Conservation (phyloP, 2,888 invertebrate species). For the Empis stercorea region DNA sequence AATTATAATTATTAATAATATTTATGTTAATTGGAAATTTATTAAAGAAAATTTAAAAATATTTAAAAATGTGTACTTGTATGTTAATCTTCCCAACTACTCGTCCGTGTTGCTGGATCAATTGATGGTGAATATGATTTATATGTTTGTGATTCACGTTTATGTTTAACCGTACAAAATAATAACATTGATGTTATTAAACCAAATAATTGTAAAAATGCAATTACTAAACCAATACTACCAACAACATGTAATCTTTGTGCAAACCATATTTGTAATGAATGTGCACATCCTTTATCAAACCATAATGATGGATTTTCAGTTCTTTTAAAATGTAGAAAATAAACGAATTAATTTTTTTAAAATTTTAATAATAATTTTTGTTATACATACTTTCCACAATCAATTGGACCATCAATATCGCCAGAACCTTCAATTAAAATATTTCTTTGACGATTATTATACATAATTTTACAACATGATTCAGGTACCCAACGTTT, state of each 20-base stretch:
- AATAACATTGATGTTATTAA: constrained; percentile 62
- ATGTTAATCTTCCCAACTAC: constrained; percentile 35
- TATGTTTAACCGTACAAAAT: constrained; percentile 59
- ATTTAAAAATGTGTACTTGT: constrained; percentile 1
- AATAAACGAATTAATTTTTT: no score
- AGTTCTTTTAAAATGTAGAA: constrained; percentile 23
- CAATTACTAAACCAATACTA: constrained; percentile 59
- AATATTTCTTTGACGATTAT: constrained; percentile 29
- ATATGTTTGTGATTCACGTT: constrained; percentile 52
- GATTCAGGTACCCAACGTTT: constrained; percentile 63
- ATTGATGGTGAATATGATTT: constrained; percentile 48
- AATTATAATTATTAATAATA: background rate
- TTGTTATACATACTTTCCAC: constrained; percentile 25
- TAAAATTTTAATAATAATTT: background rate
- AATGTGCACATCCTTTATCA: constrained; percentile 59
- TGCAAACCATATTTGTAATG: constrained; percentile 63
- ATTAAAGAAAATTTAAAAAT: background rate
- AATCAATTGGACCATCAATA: constrained; percentile 29
- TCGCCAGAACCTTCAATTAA: constrained; percentile 36
- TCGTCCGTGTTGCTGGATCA: constrained; percentile 35
- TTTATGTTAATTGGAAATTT: background rate
- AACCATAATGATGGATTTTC: constrained; percentile 46
- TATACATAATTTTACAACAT: constrained; percentile 48
- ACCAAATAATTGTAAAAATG: constrained; percentile 66
- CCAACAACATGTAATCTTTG: constrained; percentile 69